Base-by-base conservation (phyloP, 2,888 invertebrate species). In the Nudaria mundana region DNA sequence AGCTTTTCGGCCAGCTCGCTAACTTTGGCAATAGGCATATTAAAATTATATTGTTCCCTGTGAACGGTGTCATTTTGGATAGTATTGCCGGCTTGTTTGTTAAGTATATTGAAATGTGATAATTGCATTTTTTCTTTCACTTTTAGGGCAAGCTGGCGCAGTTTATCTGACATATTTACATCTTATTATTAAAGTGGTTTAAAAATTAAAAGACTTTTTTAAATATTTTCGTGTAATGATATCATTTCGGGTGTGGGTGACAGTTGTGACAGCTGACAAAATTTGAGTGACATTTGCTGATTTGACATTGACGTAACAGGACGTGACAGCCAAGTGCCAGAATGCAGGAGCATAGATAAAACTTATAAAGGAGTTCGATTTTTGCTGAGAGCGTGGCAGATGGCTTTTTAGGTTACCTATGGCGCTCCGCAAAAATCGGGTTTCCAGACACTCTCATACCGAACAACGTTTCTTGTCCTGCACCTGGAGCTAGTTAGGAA, bases 161-260 rank as follows among this genome's bases (percentile, higher is more conserved):
- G 54, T 36, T 78, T 75, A 56, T 83, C 84, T 53, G 82, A 84
- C 88, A 88, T 88, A 52, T 65, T 86, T 59, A 63, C 84, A 85
- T 84, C 60, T 62, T 81, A 66, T 66, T 59, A 59, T 43, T 54
- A 48, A 54, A 60, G 31, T 52, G 40, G 46, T 44, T 42, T 45
- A 40, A 32, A 37, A 53, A 20, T 48, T 52, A 53, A 18, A 49
- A 29, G 29, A 38, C 58, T 59, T 41, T 44, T 54, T 55, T 47
- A 35, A 68, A 71, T 42, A 33, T 34, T 36, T 20, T 25, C 56
- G 46, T 48, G 49, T 45, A 63, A 48, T 70, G 64, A 66, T 59
- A 63, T 66, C 66, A 63, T 57, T 49, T 50, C 55, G 36, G 45
- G 40, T 40, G 48, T 49, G 44, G n/a, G 28, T 35, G 40, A 40